Base-by-base conservation (phyloP, 2,888 invertebrate species). In the Euclidia mi region DNA sequence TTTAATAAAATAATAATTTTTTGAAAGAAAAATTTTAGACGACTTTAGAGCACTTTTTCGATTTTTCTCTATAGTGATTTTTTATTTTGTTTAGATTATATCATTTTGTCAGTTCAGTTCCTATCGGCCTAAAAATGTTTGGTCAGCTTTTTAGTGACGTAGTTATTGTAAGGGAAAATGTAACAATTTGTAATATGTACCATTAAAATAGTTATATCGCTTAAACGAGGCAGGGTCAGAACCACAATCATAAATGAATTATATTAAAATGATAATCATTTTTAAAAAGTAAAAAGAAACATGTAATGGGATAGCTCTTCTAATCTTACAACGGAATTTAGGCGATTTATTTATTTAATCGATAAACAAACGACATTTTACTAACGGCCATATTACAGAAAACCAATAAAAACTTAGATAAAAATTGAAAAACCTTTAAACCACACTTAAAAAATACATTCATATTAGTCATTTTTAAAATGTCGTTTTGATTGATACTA, bases 191-290 rank as follows among this genome's bases (percentile, higher is more conserved):
- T 82, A 81, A 85, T 89, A 88, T 88, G 81, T 89, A 88, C 83
- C 80, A 84, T 87, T 82, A 85, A 80, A 83, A 86, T 90, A 90
- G 85, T 81, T 87, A 79, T 90, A 92, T 91, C 85, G 92, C 93
- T 93, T 93, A 87, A 92, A 92, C 91, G 90, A 93, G 88, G 93
- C 94, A 94, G 94, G 94, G 94, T 94, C 91, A 87, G 84, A 88
- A 91, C 87, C 89, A 91, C 88, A 89, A 90, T 89, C 90, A 87
- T 85, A 85, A 87, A 84, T 83, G 78, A 82, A 81, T 85, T 82
- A 78, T 79, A 81, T 77, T 76, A 79, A 72, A 81, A 80, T 77
- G 72, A 75, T 67, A 80, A 83, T 79, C 79, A 80, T 84, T 86
- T 84, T 79, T 74, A 45, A 79, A 71, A 77, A 71, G 65, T 74